Evolutionary conservation across 2,113 vertebrate genomes (phyloP).

Genomic region (Nerophis ophidion): DNA sequence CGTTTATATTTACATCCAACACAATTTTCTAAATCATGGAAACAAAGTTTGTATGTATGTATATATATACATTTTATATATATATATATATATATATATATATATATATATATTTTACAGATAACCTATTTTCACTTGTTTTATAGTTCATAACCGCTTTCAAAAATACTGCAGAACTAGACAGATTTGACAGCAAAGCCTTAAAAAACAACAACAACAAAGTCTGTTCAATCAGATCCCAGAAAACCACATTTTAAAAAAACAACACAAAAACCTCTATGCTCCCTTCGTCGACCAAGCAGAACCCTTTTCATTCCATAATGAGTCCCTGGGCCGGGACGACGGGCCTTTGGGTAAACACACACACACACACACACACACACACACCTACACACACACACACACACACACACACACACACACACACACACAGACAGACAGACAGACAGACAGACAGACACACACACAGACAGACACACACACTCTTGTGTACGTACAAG

Average conservation of each 20-base stretch:
- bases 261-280: conserved; percentile 42
- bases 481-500: too few relatives aligned
- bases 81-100: too few relatives aligned
- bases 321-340: conserved; percentile 50
- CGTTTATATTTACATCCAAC: too few relatives aligned
- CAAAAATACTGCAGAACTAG: conserved; percentile 26
- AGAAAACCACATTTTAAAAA: conserved; percentile 35
- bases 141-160: conserved; percentile 10
- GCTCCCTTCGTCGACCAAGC: conserved; percentile 54
- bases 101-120: too few relatives aligned
- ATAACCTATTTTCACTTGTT: not conserved
- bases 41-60: too few relatives aligned
- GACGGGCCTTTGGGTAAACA: conserved; percentile 41
- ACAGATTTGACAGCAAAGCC: conserved; percentile 30
- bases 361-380: conserved; percentile 24
- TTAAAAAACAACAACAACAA: conserved; percentile 8
- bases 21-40: too few relatives aligned
- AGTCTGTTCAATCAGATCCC: conserved; percentile 57
- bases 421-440: too few relatives aligned
- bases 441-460: too few relatives aligned
- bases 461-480: too few relatives aligned
- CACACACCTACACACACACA: too few relatives aligned
- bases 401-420: too few relatives aligned
- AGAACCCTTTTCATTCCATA: conserved; percentile 56
- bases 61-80: too few relatives aligned